Conservation (phyloP, 2,113 vertebrate genomes). For the Monopterus albus region DNA sequence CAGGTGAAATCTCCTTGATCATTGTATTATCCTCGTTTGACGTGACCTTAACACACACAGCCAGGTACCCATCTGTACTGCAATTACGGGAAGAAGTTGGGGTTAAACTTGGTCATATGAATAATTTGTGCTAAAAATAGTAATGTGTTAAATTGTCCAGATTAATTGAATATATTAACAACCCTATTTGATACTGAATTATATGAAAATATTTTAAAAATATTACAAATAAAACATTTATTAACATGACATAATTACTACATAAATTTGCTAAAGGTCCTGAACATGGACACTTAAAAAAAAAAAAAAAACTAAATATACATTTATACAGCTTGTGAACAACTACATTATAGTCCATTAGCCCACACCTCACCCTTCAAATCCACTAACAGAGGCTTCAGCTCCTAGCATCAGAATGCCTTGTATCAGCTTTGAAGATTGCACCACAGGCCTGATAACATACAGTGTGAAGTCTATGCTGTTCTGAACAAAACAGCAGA, state of each 20-base stretch:
- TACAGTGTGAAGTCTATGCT: constrained; percentile 48
- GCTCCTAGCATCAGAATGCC: constrained; percentile 20
- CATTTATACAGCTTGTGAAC: constrained; percentile 74
- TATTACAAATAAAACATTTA: constrained; percentile 76
- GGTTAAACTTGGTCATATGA: too few species aligned
- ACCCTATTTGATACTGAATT: too few species aligned
- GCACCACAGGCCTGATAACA: neutral
- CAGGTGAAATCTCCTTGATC: too few species aligned
- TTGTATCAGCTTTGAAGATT: neutral
- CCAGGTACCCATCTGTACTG: too few species aligned
- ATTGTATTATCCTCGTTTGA: too few species aligned
- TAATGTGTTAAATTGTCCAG: too few species aligned
- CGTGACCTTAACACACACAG: too few species aligned
- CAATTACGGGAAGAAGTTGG: too few species aligned
- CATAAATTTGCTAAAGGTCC: constrained; percentile 61
- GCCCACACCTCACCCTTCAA: neutral
- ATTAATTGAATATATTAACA: too few species aligned
- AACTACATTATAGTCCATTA: constrained; percentile 53
- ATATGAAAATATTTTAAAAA: too few species aligned
- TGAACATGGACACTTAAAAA: constrained; percentile 69
- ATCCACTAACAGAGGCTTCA: constrained; percentile 23
- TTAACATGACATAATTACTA: constrained; percentile 72
- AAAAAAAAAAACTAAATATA: constrained; percentile 83
- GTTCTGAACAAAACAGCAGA: constrained; percentile 47
- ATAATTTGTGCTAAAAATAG: too few species aligned